These are phyloP conservation scores for Colaptes auratus DNA, from an alignment of 2,113 vertebrate genomes.

Conservation along the genomic window DNA sequence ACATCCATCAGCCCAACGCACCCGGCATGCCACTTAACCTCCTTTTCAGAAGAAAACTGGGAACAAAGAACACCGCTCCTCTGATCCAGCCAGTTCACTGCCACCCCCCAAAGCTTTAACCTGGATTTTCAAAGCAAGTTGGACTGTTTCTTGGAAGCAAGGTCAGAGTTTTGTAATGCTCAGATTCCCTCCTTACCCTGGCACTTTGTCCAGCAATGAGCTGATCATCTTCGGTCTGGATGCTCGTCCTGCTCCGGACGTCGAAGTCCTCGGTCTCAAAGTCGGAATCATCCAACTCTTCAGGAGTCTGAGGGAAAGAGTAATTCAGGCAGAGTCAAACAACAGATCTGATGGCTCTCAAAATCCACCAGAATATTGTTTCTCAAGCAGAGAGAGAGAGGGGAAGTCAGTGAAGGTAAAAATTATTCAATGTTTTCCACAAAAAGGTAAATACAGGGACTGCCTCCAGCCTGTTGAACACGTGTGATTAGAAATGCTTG, in stretches of 20 bases:
- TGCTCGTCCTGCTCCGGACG: constrained; percentile 91
- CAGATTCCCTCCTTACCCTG: constrained; percentile 80
- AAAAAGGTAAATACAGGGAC: neutral
- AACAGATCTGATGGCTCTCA: neutral
- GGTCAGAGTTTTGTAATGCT: fast-evolving
- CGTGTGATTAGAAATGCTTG: neutral
- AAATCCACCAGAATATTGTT: neutral
- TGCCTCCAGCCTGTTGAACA: neutral
- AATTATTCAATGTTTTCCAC: neutral
- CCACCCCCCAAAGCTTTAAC: neutral
- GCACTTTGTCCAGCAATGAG: constrained; percentile 93
- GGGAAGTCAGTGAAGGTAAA: neutral
- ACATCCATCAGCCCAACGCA: neutral
- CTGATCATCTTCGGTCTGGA: constrained; percentile 96
- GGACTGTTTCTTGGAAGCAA: neutral
- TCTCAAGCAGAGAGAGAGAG: neutral
- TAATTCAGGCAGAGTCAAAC: constrained; percentile 6
- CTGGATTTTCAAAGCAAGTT: neutral
- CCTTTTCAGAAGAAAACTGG: neutral
- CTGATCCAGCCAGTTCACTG: neutral
- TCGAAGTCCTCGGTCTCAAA: constrained; percentile 97
- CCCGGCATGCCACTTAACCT: neutral
- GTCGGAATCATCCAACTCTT: constrained; percentile 97
- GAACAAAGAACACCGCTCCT: neutral
- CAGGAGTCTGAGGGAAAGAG: constrained; percentile 86